Conservation (phyloP, 2,113 vertebrate genomes). For the Ahaetulla prasina region DNA sequence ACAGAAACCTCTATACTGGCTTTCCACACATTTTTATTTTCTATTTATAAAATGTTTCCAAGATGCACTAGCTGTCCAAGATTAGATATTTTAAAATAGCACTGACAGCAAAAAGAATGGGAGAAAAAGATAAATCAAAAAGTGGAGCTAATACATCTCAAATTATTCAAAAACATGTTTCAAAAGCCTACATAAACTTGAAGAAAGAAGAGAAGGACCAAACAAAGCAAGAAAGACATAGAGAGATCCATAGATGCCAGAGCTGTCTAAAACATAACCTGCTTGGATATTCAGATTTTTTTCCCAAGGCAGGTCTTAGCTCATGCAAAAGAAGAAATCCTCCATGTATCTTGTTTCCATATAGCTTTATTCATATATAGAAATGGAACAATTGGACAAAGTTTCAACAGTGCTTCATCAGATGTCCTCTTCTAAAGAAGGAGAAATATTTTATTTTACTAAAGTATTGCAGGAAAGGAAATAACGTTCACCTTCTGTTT, state of each 20-base stretch:
- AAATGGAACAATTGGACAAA: background rate
- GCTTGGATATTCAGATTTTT: background rate
- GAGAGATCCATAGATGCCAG: background rate
- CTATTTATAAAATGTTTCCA: background rate
- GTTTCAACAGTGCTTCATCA: background rate
- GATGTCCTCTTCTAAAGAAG: conserved; percentile 16
- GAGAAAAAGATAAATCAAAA: background rate
- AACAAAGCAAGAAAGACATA: background rate
- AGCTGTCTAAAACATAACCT: background rate
- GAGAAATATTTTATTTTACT: conserved; percentile 44
- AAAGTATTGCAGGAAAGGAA: conserved; percentile 53
- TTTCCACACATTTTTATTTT: background rate
- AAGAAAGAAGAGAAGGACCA: background rate
- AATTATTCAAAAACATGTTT: background rate
- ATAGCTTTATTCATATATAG: background rate
- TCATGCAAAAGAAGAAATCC: background rate
- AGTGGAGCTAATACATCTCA: background rate
- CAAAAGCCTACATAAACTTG: background rate
- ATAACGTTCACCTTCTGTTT: conserved; percentile 64
- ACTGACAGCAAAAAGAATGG: background rate
- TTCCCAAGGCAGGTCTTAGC: background rate
- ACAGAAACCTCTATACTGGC: background rate
- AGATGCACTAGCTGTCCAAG: background rate
- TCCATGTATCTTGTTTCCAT: background rate
- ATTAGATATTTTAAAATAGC: background rate